phyloP scores from a whole-genome alignment of 2,888 invertebrate species.

The Drosophila anceps region DNA sequence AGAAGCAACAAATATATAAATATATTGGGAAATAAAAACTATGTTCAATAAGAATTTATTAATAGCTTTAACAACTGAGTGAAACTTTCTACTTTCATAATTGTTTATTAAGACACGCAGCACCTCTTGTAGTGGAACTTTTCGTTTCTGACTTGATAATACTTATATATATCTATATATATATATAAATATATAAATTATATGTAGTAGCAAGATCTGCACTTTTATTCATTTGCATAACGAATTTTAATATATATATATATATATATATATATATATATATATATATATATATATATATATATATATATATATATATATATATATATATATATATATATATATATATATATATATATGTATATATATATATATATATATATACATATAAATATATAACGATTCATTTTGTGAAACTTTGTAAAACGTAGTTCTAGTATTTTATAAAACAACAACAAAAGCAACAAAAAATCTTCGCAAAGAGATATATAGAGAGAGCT shows the following conservation, averaged over 20 bases:
- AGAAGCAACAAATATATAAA: conserved; percentile 19
- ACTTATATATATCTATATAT: conserved; percentile 22
- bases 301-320: conserved; percentile 23
- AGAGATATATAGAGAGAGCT: conserved; percentile 43
- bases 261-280: conserved; percentile 27
- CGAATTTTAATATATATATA: conserved; percentile 64
- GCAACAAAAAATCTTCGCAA: conserved; percentile 23
- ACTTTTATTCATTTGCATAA: conserved; percentile 75
- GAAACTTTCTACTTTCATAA: conserved; percentile 81
- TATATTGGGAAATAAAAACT: conserved; percentile 34
- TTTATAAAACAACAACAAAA: conserved; percentile 47
- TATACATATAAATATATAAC: conserved; percentile 18
- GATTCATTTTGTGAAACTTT: conserved; percentile 49
- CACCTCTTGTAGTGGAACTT: conserved; percentile 72
- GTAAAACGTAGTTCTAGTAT: conserved; percentile 53
- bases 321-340: conserved; percentile 23
- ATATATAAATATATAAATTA: conserved; percentile 31
- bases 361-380: conserved; percentile 23
- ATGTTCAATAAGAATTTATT: conserved; percentile 78
- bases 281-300: conserved; percentile 23
- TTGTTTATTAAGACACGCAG: conserved; percentile 68
- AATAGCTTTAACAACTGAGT: conserved; percentile 80
- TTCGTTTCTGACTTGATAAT: conserved; percentile 49
- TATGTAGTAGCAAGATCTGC: conserved; percentile 61
- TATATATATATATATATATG: conserved; percentile 22